Evolutionary conservation across 2,888 invertebrate species (phyloP).

Genomic region (Eremobia ochroleuca): DNA sequence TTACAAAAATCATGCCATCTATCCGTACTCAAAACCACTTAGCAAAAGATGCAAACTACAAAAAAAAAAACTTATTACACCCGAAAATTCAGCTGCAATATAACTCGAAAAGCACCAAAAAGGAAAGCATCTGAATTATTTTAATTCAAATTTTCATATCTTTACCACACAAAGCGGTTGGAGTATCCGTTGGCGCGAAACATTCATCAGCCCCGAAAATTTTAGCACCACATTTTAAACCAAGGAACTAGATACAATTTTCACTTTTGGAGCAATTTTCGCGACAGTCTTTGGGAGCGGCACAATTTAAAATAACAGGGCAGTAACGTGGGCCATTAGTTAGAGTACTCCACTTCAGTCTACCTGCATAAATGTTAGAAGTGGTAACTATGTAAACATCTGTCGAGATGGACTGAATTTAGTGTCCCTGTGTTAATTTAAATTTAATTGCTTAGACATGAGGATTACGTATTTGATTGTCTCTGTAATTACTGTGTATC

Average conservation of each 20-base stretch:
- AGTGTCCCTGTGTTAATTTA: constrained; percentile 16
- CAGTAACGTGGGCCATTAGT: constrained; percentile 67
- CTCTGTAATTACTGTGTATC: constrained; percentile 6
- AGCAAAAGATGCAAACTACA: constrained; percentile 3
- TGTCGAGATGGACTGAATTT: constrained; percentile 44
- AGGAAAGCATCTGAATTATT: constrained; percentile 56
- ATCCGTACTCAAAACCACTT: constrained; percentile 1
- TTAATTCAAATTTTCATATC: constrained; percentile 67
- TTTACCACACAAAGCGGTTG: constrained; percentile 54
- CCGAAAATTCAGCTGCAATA: constrained; percentile 39
- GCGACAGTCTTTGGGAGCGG: constrained; percentile 49
- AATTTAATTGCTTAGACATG: constrained; percentile 20
- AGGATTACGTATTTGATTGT: constrained; percentile 13
- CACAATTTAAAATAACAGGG: constrained; percentile 73
- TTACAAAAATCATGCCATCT: not conserved
- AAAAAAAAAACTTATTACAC: constrained; percentile 15
- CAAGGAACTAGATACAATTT: constrained; percentile 60
- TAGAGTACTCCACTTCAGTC: constrained; percentile 58
- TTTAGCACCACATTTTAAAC: constrained; percentile 57
- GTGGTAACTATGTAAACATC: constrained; percentile 59
- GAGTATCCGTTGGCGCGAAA: constrained; percentile 57
- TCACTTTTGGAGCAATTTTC: constrained; percentile 67
- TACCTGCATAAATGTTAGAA: constrained; percentile 58
- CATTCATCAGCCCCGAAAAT: constrained; percentile 65
- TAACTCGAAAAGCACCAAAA: constrained; percentile 27